A percentile compares a stretch with the other conserved stretches of the same genome.
These are phyloP conservation scores for Cyprinodon tularosa DNA, from an alignment of 2,113 vertebrate species.

Conservation along the genomic window DNA sequence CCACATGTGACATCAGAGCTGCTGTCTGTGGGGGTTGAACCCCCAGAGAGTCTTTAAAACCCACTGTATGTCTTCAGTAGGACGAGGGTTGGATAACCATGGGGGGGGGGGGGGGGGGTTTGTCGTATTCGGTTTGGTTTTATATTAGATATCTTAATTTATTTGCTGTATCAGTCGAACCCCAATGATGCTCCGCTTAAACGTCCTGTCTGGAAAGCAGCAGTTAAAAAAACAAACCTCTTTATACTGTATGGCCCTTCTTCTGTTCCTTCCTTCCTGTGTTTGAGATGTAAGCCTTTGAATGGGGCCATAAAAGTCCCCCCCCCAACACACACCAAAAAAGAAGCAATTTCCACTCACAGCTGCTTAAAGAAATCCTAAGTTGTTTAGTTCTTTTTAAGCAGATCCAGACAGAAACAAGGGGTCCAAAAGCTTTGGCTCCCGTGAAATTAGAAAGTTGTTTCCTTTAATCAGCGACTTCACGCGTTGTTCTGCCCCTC, in stretches of 20 bases:
- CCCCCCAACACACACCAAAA: background rate
- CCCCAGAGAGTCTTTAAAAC: background rate
- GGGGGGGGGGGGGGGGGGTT: background rate
- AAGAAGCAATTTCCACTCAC: slow-evolving; percentile 78
- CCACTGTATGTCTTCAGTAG: background rate
- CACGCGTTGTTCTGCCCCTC: slow-evolving; percentile 21
- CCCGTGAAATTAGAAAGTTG: background rate
- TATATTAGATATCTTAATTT: background rate
- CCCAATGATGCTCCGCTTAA: background rate
- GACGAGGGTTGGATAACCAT: background rate
- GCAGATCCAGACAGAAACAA: slow-evolving; percentile 43
- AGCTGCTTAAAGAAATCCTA: slow-evolving; percentile 80
- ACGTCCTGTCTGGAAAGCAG: slow-evolving; percentile 19
- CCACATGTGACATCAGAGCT: slow-evolving; percentile 57
- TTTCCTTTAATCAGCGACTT: slow-evolving; percentile 25
- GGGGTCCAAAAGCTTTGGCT: background rate
- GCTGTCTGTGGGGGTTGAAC: background rate
- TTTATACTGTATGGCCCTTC: slow-evolving; percentile 77
- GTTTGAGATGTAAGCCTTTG: slow-evolving; percentile 80
- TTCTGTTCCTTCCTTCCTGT: slow-evolving; percentile 83
- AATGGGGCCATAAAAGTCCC: slow-evolving; percentile 80
- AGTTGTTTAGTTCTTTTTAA: slow-evolving; percentile 64
- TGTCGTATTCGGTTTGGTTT: background rate
- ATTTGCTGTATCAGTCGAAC: background rate
- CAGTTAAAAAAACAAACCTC: slow-evolving; percentile 49